A percentile compares a stretch with the other conserved stretches of the same genome.
These are phyloP conservation scores for Gadus macrocephalus DNA, from an alignment of 2,113 vertebrate species.

Conservation along the genomic window DNA sequence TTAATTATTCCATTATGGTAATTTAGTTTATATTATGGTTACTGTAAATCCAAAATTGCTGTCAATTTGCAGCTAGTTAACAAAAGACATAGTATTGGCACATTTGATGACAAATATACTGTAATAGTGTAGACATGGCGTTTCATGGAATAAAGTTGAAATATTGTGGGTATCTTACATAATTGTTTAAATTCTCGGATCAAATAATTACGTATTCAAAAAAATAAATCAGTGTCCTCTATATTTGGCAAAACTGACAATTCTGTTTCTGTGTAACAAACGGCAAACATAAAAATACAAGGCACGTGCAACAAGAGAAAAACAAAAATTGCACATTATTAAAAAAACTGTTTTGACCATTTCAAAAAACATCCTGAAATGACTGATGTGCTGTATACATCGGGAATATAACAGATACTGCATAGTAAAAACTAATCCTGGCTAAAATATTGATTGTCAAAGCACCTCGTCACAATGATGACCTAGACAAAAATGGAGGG, in stretches of 20 bases:
- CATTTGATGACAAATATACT: slow-evolving; percentile 15
- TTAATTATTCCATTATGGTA: background rate
- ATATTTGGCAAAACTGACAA: background rate
- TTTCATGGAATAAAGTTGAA: slow-evolving; percentile 4
- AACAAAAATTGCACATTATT: background rate
- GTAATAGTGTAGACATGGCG: background rate
- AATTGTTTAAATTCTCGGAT: background rate
- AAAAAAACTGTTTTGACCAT: background rate
- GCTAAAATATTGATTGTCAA: slow-evolving; percentile 1
- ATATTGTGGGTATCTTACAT: background rate
- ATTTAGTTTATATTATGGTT: background rate
- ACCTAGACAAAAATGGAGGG: background rate
- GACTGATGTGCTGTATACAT: background rate
- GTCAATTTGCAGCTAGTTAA: slow-evolving; percentile 1
- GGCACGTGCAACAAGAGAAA: background rate
- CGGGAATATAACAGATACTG: background rate
- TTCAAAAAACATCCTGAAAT: background rate
- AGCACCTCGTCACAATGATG: background rate
- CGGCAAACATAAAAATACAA: background rate
- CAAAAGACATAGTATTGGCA: background rate
- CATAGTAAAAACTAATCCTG: background rate
- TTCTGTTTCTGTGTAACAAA: background rate
- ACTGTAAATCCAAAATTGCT: slow-evolving; percentile 1
- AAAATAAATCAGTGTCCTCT: background rate
- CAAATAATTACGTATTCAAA: background rate